Base-by-base conservation (phyloP, 2,113 vertebrate genomes). In the Cheilinus undulatus region DNA sequence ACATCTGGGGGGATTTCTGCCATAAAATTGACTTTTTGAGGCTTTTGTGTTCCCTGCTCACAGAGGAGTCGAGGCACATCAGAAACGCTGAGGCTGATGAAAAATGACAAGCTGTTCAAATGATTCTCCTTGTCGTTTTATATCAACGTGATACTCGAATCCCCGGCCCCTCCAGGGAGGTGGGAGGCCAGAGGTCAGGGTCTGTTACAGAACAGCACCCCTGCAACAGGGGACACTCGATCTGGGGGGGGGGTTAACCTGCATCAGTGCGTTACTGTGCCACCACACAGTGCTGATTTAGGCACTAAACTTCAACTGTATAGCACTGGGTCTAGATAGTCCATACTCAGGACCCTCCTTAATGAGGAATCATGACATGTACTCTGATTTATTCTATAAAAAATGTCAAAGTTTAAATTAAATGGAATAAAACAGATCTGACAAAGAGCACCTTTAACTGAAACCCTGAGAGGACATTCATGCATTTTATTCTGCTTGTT, bases 71-170 rank as follows among this genome's bases (percentile, higher is more conserved):
- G 19, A 82, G 57, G 64, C 78, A 23, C 70, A 74, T 88, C 82
- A 76, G 45, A 71, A 34, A 13, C 54, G 28, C 56, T 75, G 43
- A 65, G 40, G 28, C 71, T 87, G 83, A 89, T 71, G 60, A 24
- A 58, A 83, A 86, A 86, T 63, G 84, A 84, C 88, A 83, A 63
- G 63, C 78, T 77, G 84, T 58, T 85, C 78, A 65, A 71, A 80
- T 73, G 69, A 78, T 77, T 86, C 66, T 77, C 69, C 75, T 84
- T 85, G 82, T 89, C 84, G 62, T 80, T 73, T 78, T 76, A 61
- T 67, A 76, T 86, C 63, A 83, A 9, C 14, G 75, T 72, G 58
- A 65, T 69, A 63, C 48, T 63, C 3, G 9, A 70, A 54, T 65
- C 63, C 62, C 80, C 32, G 0, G 2, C 19, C 30, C 51, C 69